Evolutionary conservation across 1,140 invertebrate species (phyloP), one percentile per base, ranked within the genome.

Genomic region (Drosophila takahashii): DNA sequence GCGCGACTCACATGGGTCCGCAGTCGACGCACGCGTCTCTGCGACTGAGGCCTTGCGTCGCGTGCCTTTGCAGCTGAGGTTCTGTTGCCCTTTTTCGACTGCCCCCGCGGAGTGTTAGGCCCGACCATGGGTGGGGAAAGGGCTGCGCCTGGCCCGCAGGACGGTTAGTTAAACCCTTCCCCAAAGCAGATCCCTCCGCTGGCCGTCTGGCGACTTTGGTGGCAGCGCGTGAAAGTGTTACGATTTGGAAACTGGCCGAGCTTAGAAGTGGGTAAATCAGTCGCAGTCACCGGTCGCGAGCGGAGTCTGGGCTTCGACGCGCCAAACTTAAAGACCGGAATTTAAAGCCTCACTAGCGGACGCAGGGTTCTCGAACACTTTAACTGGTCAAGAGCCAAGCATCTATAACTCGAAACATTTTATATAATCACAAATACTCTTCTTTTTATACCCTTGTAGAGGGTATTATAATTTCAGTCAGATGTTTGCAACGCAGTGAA

Each of bases 181-280:
- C 8, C 44, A 36, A 22, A 13, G 37, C 69, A 42, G 10, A 9
- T 44, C 10, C 47, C 11, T 11, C 39, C 16, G 32, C 39, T 22
- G 16, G 22, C 42, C 58, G 73, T 59, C 37, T 76, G 62, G 72
- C 54, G 41, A 53, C 71, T 86, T 79, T 83, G 66, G 62, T 15
- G 59, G 48, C 39, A 72, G 61, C 62, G 75, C 84, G 83, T 57
- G 79, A 87, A 87, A 87, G 83, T 87, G 83, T 87, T 87, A 87
- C 84, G 83, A 87, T 87, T 87, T 79, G 66, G 75, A 87, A 87
- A 42, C 59, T 57, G 27, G n/a, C 54, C 61, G 72, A 87, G 71
- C 83, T 87, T 87, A 87, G 83, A 87, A 87, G 76, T 87, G 84
- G 79, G 83, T 87, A 87, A 87, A 83, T 73, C 79, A 83, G 74